Conservation (phyloP, 2,888 invertebrate genomes). For the Cryptus armator region DNA sequence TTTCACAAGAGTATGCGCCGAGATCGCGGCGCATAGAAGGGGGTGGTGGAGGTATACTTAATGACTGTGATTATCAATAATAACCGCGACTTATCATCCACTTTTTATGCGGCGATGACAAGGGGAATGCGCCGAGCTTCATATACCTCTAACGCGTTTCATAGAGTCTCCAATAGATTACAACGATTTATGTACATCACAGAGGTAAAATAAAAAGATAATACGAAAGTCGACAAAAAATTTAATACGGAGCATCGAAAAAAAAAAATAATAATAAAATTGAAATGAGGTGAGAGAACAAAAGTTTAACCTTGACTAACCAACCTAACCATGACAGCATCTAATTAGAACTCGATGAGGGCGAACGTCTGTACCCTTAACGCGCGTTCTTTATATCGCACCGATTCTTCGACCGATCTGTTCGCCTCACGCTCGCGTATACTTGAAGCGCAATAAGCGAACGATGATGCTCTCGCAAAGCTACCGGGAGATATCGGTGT, state of each 20-base stretch:
- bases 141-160: constrained; percentile 27
- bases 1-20: constrained; percentile 30
- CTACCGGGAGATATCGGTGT: constrained; percentile 36
- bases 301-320: constrained; percentile 63
- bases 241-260: background rate
- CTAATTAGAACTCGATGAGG: constrained; percentile 70
- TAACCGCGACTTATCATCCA: constrained; percentile 72
- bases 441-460: constrained; percentile 70
- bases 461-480: constrained; percentile 47
- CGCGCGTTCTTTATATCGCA: constrained; percentile 25
- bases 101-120: constrained; percentile 71
- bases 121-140: constrained; percentile 57
- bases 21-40: constrained; percentile 29
- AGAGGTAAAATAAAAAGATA: background rate
- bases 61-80: constrained; percentile 77
- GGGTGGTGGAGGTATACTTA: constrained; percentile 68
- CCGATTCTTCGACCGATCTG: constrained; percentile 60
- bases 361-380: constrained; percentile 4
- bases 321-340: constrained; percentile 61
- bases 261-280: background rate
- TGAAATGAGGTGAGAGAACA: constrained; percentile 36
- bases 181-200: background rate
- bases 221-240: background rate
- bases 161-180: constrained; percentile 3
- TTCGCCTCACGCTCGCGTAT: constrained; percentile 1